Evolutionary conservation across 1,140 invertebrate species (phyloP), one percentile per base, ranked within the genome.

Genomic region (Leptonema lineaticorne): DNA sequence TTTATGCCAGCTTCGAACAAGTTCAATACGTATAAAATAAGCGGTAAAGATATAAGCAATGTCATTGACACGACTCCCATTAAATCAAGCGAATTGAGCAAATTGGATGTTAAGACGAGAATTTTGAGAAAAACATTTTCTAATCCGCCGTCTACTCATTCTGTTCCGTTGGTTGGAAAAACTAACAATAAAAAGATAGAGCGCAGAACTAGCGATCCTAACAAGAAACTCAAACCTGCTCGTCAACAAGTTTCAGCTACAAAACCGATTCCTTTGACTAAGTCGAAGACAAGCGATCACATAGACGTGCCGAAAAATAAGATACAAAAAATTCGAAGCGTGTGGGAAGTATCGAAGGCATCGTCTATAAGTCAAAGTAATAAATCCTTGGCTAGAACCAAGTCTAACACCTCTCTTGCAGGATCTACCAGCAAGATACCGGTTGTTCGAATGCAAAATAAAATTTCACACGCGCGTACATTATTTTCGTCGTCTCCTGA

Each of bases 351-450:
- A 46, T 78, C 80, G 29, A 81, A 81, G 60, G 76, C 78, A 74
- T 67, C 77, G 11, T 73, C 77, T 9, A 30, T 46, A 58, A 8
- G 75, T 22, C 63, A 63, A 20, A 56, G 28, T 37, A 48, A 59
- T 53, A 72, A 50, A 53, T 41, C 67, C 0, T 75, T 83, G 69
- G 79, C 81, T 72, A 79, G 81, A 72, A 82, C 81, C 14, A 81
- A 78, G 73, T 83, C 81, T 22, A 79, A 78, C 33, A 79, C 80
- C 78, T 83, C 81, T 82, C 81, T 83, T 77, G 74, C 80, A 77
- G 81, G 81, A 74, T 83, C 81, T 82, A 77, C 79, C 24, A 84
- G 82, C 72, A 84, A 84, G 79, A 86, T 85, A 77, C 84, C 85
- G 76, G 79, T 83, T 76, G 81, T 82, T 70, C 81, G 80, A 74